phyloP scores from a whole-genome alignment of 2,888 invertebrate species.

The Troilus luridus region DNA sequence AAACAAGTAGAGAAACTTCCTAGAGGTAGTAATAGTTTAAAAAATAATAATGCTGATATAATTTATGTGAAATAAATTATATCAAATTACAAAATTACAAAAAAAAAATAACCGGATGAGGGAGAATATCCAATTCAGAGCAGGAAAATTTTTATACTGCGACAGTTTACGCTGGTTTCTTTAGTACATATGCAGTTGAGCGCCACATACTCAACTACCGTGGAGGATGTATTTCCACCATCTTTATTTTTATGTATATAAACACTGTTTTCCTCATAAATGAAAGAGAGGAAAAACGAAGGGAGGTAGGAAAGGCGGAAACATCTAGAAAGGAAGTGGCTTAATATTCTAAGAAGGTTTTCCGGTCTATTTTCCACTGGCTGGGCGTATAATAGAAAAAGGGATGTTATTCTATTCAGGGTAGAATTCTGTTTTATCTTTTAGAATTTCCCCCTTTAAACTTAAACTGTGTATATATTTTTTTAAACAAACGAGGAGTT shows the following conservation, averaged over 20 bases:
- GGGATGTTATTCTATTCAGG: too few relatives aligned
- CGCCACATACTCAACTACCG: not conserved
- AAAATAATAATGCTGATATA: too few relatives aligned
- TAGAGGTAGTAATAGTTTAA: too few relatives aligned
- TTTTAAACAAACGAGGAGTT: too few relatives aligned
- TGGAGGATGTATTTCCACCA: not conserved
- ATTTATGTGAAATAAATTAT: too few relatives aligned
- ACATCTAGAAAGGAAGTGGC: constrained; percentile 14
- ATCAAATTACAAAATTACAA: too few relatives aligned
- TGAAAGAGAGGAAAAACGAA: not conserved
- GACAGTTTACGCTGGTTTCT: not conserved
- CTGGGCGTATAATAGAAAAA: not conserved
- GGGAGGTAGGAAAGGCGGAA: not conserved
- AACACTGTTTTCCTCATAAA: not conserved
- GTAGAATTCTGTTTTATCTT: not conserved
- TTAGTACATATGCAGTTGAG: not conserved
- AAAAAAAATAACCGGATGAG: too few relatives aligned
- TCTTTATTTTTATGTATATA: not conserved
- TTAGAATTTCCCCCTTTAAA: not conserved
- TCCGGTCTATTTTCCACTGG: not conserved
- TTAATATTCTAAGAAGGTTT: constrained; percentile 25
- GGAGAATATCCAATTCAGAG: too few relatives aligned
- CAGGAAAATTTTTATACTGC: not conserved
- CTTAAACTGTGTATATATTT: too few relatives aligned
- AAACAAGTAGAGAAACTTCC: too few relatives aligned